Evolutionary conservation across 1,140 invertebrate species (phyloP).

Genomic region (Procambarus virginalis): DNA sequence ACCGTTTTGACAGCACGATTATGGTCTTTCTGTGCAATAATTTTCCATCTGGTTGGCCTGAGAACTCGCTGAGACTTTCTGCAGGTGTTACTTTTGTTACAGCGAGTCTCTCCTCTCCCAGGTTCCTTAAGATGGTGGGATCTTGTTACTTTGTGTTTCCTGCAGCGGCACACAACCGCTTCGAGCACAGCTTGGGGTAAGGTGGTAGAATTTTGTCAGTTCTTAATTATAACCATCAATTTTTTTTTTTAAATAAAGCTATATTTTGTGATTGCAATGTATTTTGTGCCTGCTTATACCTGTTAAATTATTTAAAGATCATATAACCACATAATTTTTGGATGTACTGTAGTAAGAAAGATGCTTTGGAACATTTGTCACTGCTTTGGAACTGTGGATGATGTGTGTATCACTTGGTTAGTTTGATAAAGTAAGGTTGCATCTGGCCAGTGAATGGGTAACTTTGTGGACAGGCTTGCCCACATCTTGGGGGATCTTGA

Average conservation of each 20-base stretch:
- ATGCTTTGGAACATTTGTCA: too few relatives aligned
- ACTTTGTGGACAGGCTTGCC: too few relatives aligned
- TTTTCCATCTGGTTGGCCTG: background rate
- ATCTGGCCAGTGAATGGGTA: too few relatives aligned
- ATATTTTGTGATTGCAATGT: too few relatives aligned
- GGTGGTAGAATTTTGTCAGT: background rate
- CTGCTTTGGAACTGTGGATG: too few relatives aligned
- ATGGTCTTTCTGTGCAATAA: background rate
- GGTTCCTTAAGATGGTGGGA: slow-evolving; percentile 16
- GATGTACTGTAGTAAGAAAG: too few relatives aligned
- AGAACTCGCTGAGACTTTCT: background rate
- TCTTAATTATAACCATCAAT: background rate
- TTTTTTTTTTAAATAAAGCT: background rate
- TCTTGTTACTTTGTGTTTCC: slow-evolving; percentile 15
- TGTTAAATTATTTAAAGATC: too few relatives aligned
- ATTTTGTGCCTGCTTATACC: too few relatives aligned
- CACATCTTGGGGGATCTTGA: too few relatives aligned
- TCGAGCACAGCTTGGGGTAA: slow-evolving; percentile 2
- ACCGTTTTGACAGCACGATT: background rate
- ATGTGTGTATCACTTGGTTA: too few relatives aligned
- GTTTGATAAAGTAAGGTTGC: too few relatives aligned
- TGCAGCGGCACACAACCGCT: slow-evolving; percentile 16
- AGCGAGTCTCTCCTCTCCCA: background rate
- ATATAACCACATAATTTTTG: too few relatives aligned
- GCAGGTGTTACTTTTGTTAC: background rate